Conservation (phyloP, 2,797 vertebrate species). For the Lophius americanus region DNA sequence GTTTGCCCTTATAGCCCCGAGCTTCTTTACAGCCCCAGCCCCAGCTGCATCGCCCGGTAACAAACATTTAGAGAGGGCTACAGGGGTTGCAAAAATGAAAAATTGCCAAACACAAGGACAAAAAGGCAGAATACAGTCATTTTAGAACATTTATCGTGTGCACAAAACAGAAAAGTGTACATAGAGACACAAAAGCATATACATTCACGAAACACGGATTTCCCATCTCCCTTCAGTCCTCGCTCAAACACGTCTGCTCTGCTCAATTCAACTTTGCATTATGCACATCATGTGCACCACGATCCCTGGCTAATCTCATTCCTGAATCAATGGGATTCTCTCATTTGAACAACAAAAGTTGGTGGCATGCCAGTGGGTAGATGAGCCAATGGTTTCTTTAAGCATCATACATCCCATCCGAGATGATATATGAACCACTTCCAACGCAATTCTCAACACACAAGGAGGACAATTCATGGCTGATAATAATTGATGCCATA, state of each 20-base stretch:
- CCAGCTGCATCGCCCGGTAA: slow-evolving; percentile 45
- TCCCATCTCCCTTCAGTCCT: neutral
- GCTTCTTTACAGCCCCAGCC: slow-evolving; percentile 16
- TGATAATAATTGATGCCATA: neutral
- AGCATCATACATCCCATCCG: slow-evolving; percentile 12
- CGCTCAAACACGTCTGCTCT: slow-evolving; percentile 4
- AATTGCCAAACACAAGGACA: slow-evolving; percentile 34
- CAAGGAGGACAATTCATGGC: neutral
- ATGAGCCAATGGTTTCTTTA: slow-evolving; percentile 23
- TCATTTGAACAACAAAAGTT: slow-evolving; percentile 17
- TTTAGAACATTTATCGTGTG: slow-evolving; percentile 28
- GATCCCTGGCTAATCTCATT: slow-evolving; percentile 43
- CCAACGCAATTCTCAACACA: slow-evolving; percentile 7
- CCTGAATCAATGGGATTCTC: slow-evolving; percentile 34
- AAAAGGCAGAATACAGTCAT: slow-evolving; percentile 22
- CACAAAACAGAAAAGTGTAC: neutral
- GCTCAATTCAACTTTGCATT: slow-evolving; percentile 15
- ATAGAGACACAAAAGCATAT: neutral
- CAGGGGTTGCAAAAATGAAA: slow-evolving; percentile 24
- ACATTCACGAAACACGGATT: neutral
- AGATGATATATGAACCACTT: slow-evolving; percentile 16
- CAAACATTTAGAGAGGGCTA: slow-evolving; percentile 18
- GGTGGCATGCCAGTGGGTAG: slow-evolving; percentile 11
- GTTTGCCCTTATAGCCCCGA: slow-evolving; percentile 20
- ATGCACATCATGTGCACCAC: slow-evolving; percentile 7